These are phyloP conservation scores for Gerris buenoi DNA, from an alignment of 1,140 invertebrate species.

Conservation along the genomic window DNA sequence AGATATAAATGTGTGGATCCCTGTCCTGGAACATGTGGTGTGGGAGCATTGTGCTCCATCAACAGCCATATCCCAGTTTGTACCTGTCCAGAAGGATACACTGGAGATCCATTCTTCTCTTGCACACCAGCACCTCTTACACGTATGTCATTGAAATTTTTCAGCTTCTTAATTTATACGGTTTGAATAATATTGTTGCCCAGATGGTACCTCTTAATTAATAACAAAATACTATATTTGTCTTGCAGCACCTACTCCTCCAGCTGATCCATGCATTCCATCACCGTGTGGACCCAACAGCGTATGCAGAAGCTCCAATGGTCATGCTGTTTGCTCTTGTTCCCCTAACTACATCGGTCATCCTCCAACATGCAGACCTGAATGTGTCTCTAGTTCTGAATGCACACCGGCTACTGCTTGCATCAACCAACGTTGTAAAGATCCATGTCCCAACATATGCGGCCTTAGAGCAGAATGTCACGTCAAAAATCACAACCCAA, in stretches of 20 bases:
- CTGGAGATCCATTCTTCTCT: slow-evolving; percentile 41
- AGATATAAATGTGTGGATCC: slow-evolving; percentile 38
- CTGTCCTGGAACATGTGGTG: slow-evolving; percentile 37
- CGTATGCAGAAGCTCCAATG: slow-evolving; percentile 37
- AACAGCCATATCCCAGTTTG: slow-evolving; percentile 37
- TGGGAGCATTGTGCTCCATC: slow-evolving; percentile 36
- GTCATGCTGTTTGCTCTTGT: slow-evolving; percentile 39
- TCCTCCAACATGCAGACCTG: slow-evolving; percentile 37
- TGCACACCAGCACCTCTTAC: slow-evolving; percentile 29
- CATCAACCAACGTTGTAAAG: slow-evolving; percentile 38
- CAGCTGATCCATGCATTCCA: slow-evolving; percentile 40
- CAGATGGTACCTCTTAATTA: no score
- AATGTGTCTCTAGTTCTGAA: slow-evolving; percentile 40
- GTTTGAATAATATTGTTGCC: background rate
- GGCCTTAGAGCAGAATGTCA: slow-evolving; percentile 41
- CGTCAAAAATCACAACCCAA: slow-evolving; percentile 40
- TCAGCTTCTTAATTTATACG: background rate
- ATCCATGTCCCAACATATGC: slow-evolving; percentile 45
- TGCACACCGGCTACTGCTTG: slow-evolving; percentile 40
- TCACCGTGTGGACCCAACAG: slow-evolving; percentile 59
- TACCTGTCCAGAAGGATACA: slow-evolving; percentile 34
- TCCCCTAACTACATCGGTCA: slow-evolving; percentile 37
- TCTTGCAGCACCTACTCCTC: slow-evolving; percentile 35
- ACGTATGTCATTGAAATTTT: slow-evolving; percentile 23
- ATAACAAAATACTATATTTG: background rate